Evolutionary conservation across 1,140 invertebrate genomes (phyloP), one percentile per base, ranked within the genome.

Genomic region (Matsumurasca onukii): DNA sequence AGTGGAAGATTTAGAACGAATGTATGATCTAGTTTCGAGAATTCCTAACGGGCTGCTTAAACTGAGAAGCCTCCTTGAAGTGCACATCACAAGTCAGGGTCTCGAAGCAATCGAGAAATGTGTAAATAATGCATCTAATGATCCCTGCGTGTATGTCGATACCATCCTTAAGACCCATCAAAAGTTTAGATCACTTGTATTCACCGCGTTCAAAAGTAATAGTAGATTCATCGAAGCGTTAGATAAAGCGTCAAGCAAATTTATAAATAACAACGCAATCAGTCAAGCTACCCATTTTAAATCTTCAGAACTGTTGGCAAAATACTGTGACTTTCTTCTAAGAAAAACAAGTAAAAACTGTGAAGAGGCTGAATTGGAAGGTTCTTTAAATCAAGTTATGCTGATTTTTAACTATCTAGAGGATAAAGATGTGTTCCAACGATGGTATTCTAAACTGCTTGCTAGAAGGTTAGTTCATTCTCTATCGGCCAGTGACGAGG

Each of bases 381-480:
- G 99, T 80, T 97, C 95, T 31, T 84, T 99, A 22, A 98, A 98
- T 82, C 95, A 99, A 92, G 92, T 93, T 76, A 99, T 99, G 97
- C 92, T 98, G 70, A 96, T 99, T 24, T 99, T 99, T 82, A 99
- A 99, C 82, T 99, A 99, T 78, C 97, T 99, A 65, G 97, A 99
- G 82, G 98, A 99, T 81, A 99, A 99, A 82, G 98, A 99, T 82
- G 97, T 99, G n/a, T 99, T 99, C 82, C 97, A 99, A 81, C 99
- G 98, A 78, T 99, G 98, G 81, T 99, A 99, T 80, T 97, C 94
- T 77, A 99, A 99, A 85, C 98, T 99, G 95, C 82, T 99, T 68
- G 97, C 97, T 2, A 99, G 98, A 82, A 86, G 98, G 70, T 85
- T 99, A 71, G 97, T 99, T 0, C 91, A 94, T 76, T 95, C 98